Evolutionary conservation across 2,888 invertebrate species (phyloP), one percentile per base, ranked within the genome.

Genomic region (Bombylius discolor): DNA sequence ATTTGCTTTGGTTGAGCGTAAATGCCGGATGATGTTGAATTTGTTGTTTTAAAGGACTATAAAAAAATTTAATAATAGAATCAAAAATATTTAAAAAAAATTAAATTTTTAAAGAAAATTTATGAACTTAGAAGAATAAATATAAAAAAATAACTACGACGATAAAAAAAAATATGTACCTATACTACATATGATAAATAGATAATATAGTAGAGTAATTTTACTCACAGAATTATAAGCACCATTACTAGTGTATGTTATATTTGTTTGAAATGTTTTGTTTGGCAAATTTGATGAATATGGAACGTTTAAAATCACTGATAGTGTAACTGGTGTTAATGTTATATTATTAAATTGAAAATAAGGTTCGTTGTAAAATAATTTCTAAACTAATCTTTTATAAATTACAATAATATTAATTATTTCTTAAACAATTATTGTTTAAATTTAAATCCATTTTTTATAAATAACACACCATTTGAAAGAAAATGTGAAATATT

Each of bases 1-100:
- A 73, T 64, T 62, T 71, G 64, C 62, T 75, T 74, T 36, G 74
- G 75, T 62, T 75, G 74, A 52, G 74, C 75, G 65, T 74, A 74
- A 55, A 74, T 73, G 60, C 72, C 70, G 45, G 70, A 68, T 58
- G 72, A 71, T 44, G 60, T 56, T 47, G 62, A 58, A 63, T 59
- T 61, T 49, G 70, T 67, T 53, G 74, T 71, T 68, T 71, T 69
- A 63, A 68, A 72, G 62, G 73, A 69, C 74, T 73, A 64, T 48
- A 62, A 57, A 58, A 42, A 12, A 53, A 14, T 47, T 34, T 23
- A 39, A 36, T n/a, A 36, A 13, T n/a, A 12, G 9, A 51, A 23
- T 11, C 31, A 23, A 23, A 23, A 14, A 14, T 14, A 14, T 13
- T 23, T 34, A 5, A 42, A 39, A 50, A 50, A 50, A 42, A 48